A percentile compares a stretch with the other conserved stretches of the same genome.
phyloP scores from a whole-genome alignment of 2,113 vertebrate genomes.

The Cynoglossus semilaevis region DNA sequence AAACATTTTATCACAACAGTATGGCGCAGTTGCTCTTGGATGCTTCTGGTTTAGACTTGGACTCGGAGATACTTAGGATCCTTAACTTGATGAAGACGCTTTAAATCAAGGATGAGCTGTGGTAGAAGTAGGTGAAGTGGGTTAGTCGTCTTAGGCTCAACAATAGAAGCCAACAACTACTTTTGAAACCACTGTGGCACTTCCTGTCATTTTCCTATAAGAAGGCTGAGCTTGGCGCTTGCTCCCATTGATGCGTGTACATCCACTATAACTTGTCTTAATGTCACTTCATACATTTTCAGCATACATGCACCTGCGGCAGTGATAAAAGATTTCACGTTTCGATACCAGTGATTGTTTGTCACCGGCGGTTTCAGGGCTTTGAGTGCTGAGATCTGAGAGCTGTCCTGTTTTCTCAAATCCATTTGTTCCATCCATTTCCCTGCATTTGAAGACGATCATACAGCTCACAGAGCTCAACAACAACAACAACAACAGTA shows the following conservation, averaged over 20 bases:
- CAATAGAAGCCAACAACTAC: too few relatives aligned
- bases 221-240: too few relatives aligned
- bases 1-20: too few relatives aligned
- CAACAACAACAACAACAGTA: conserved; percentile 27
- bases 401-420: conserved; percentile 33
- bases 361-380: conserved; percentile 14
- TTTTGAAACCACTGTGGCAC: neutral
- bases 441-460: conserved; percentile 50
- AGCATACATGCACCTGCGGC: conserved; percentile 9
- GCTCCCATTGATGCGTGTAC: conserved; percentile 1
- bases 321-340: conserved; percentile 36
- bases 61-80: too few relatives aligned
- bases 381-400: conserved; percentile 22
- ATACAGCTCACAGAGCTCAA: conserved; percentile 43
- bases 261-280: conserved; percentile 5
- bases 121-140: too few relatives aligned
- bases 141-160: neutral
- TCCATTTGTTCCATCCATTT: conserved; percentile 56
- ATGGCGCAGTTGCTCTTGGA: too few relatives aligned
- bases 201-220: too few relatives aligned
- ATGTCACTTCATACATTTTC: conserved; percentile 25
- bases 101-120: too few relatives aligned
- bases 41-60: too few relatives aligned
- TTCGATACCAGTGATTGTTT: conserved; percentile 15
- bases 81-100: too few relatives aligned